Evolutionary conservation across 2,113 vertebrate species (phyloP).

Genomic region (Callionymus lyra): DNA sequence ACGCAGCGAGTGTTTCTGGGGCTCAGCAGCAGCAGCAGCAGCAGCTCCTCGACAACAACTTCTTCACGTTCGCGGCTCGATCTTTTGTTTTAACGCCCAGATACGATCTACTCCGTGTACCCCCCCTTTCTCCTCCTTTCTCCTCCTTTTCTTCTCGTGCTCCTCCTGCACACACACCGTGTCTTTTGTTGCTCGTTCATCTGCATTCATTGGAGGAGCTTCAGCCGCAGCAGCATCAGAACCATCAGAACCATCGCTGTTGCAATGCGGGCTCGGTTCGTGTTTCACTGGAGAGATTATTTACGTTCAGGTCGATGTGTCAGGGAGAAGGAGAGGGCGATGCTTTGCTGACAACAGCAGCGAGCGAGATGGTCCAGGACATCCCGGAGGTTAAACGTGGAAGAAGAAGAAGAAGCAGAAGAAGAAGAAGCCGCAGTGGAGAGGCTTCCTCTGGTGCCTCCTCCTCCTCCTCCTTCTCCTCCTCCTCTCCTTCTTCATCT

Average conservation of each 20-base stretch:
- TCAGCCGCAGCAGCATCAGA: constrained; percentile 13
- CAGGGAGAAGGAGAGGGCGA: constrained; percentile 44
- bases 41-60: constrained; percentile 16
- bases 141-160: too few relatives aligned
- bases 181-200: not conserved
- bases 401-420: too few relatives aligned
- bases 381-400: constrained; percentile 51
- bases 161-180: too few relatives aligned
- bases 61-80: not conserved
- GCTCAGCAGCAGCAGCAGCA: constrained; percentile 14
- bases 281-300: constrained; percentile 49
- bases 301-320: constrained; percentile 53
- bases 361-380: constrained; percentile 18
- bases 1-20: not conserved
- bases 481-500: not conserved
- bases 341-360: constrained; percentile 48
- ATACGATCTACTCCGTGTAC: too few relatives aligned
- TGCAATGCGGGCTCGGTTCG: constrained; percentile 42
- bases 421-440: constrained; percentile 26
- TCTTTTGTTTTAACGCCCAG: constrained; percentile 2
- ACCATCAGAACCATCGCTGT: constrained; percentile 11
- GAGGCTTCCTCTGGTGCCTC: constrained; percentile 4
- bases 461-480: constrained; percentile 5
- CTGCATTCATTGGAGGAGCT: constrained; percentile 22
- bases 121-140: too few relatives aligned